These are phyloP conservation scores for Zaprionus davidi DNA, from an alignment of 1,140 invertebrate species.

Conservation along the genomic window DNA sequence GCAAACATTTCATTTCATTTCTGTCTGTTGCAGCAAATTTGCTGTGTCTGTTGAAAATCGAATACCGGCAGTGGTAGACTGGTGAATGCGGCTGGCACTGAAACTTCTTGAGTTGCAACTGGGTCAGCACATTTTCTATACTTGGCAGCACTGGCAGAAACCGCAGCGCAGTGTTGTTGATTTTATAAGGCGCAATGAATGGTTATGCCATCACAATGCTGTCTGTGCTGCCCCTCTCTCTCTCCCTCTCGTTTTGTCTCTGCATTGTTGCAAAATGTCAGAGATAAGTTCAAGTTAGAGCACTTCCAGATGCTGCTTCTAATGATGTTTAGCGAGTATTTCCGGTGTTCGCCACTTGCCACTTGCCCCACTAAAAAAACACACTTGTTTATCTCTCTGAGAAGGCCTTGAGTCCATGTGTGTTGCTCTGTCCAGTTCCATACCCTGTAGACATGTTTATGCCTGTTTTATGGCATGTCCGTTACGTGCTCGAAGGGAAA, in stretches of 20 bases:
- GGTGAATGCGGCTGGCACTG: slow-evolving; percentile 7
- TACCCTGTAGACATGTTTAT: slow-evolving; percentile 15
- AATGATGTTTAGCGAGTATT: slow-evolving; percentile 28
- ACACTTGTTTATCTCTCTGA: slow-evolving; percentile 31
- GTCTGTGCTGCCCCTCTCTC: not conserved
- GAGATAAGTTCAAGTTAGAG: slow-evolving; percentile 5
- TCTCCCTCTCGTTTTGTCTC: not conserved
- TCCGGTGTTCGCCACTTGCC: slow-evolving; percentile 15
- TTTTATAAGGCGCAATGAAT: slow-evolving; percentile 4
- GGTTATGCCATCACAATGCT: not conserved
- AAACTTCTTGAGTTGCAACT: slow-evolving; percentile 28
- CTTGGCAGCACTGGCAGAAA: not conserved
- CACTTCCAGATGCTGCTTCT: slow-evolving; percentile 13
- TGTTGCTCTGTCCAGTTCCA: slow-evolving; percentile 31
- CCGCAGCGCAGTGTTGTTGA: not conserved
- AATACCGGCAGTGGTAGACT: slow-evolving; percentile 5
- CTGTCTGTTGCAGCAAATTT: slow-evolving; percentile 13
- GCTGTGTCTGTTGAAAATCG: slow-evolving; percentile 31
- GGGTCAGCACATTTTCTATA: slow-evolving; percentile 30
- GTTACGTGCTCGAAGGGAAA: slow-evolving; percentile 32
- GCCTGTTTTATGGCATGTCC: slow-evolving; percentile 25
- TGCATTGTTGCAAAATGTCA: slow-evolving; percentile 1
- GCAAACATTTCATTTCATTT: not conserved
- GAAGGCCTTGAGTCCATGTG: slow-evolving; percentile 56
- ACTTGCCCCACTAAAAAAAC: slow-evolving; percentile 5